Evolutionary conservation across 2,888 invertebrate genomes (phyloP).

Genomic region (Phyto melanocephala): DNA sequence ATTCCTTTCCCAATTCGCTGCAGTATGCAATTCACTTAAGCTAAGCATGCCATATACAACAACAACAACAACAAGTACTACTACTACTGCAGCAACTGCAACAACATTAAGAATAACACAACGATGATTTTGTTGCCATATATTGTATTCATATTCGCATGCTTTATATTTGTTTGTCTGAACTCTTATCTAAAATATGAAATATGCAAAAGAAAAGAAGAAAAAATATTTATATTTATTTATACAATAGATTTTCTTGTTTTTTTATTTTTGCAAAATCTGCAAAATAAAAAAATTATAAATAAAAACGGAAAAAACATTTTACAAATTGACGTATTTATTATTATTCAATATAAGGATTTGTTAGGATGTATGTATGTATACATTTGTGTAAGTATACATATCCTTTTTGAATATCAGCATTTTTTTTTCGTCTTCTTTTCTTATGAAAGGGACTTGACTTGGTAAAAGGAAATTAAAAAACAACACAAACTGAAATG

Average conservation of each 20-base stretch:
- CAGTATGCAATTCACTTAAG: slow-evolving; percentile 62
- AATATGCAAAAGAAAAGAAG: slow-evolving; percentile 34
- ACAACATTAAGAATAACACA: slow-evolving; percentile 35
- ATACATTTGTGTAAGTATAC: slow-evolving; percentile 14
- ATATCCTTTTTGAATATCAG: slow-evolving; percentile 31
- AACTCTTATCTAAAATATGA: slow-evolving; percentile 54
- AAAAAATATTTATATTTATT: slow-evolving; percentile 33
- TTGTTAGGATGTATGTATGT: neutral
- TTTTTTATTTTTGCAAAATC: slow-evolving; percentile 56
- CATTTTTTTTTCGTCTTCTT: neutral
- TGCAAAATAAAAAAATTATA: slow-evolving; percentile 28
- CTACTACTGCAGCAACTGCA: neutral
- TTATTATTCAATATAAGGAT: slow-evolving; percentile 37
- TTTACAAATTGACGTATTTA: slow-evolving; percentile 43
- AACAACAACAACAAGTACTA: neutral
- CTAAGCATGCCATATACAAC: slow-evolving; percentile 39
- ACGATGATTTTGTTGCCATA: slow-evolving; percentile 7
- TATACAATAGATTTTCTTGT: slow-evolving; percentile 60
- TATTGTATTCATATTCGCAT: neutral
- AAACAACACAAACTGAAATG: slow-evolving; percentile 25
- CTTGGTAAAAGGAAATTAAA: slow-evolving; percentile 29
- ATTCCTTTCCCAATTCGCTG: slow-evolving; percentile 66
- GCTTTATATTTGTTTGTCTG: slow-evolving; percentile 19
- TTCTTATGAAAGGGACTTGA: slow-evolving; percentile 35
- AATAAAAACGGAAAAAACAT: neutral